Evolutionary conservation across 2,888 invertebrate genomes (phyloP).

Genomic region (Dolomedes plantarius): DNA sequence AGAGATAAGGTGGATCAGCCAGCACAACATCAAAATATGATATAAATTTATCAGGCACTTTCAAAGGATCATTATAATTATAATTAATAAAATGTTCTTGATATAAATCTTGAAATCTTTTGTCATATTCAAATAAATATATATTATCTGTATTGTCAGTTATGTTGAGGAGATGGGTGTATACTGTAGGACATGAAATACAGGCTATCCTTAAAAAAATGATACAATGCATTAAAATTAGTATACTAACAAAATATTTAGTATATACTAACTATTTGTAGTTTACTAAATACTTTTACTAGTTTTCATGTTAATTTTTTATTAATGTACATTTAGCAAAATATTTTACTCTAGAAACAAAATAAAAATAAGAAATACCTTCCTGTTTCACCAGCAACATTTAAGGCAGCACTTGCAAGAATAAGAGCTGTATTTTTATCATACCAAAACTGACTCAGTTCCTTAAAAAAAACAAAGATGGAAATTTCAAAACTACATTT

Average conservation of each 20-base stretch:
- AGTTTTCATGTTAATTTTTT: too few species aligned
- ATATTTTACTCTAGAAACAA: too few species aligned
- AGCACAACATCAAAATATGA: slow-evolving; percentile 87
- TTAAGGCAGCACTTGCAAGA: slow-evolving; percentile 83
- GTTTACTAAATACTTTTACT: too few species aligned
- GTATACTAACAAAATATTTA: not conserved
- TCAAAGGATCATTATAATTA: slow-evolving; percentile 89
- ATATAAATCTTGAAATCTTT: slow-evolving; percentile 84
- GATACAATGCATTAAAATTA: too few species aligned
- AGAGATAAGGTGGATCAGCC: slow-evolving; percentile 96
- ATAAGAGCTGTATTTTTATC: slow-evolving; percentile 85
- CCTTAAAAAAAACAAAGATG: slow-evolving; percentile 80
- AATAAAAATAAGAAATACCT: slow-evolving; percentile 73
- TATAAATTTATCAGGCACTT: slow-evolving; percentile 79
- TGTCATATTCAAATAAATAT: slow-evolving; percentile 71
- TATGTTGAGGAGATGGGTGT: slow-evolving; percentile 78
- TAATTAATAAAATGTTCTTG: slow-evolving; percentile 89
- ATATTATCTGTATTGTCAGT: slow-evolving; percentile 72
- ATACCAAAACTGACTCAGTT: slow-evolving; percentile 99
- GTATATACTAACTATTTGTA: too few species aligned
- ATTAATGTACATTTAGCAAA: too few species aligned
- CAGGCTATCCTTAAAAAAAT: slow-evolving; percentile 82
- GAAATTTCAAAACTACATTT: too few species aligned
- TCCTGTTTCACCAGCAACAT: slow-evolving; percentile 79
- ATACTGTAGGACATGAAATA: slow-evolving; percentile 92